Conservation (phyloP, 2,888 invertebrate genomes). For the Melipona bicolor region DNA sequence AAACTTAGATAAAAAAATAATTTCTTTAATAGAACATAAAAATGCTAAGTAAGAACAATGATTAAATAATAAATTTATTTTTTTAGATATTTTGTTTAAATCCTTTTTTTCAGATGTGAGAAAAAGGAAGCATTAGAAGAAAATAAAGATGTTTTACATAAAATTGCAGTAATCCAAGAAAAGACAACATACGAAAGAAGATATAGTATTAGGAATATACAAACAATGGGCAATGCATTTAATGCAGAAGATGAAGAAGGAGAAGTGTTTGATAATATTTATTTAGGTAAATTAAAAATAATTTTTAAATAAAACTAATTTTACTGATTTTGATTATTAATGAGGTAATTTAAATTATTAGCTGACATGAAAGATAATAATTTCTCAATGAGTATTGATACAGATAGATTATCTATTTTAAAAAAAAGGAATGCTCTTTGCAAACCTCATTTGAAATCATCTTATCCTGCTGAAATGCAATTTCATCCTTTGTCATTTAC, state of each 20-base stretch:
- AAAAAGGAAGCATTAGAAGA: slow-evolving; percentile 70
- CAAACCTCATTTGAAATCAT: slow-evolving; percentile 93
- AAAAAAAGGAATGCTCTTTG: slow-evolving; percentile 92
- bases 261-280: slow-evolving; percentile 93
- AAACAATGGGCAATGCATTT: slow-evolving; percentile 82
- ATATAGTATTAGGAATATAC: slow-evolving; percentile 79
- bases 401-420: slow-evolving; percentile 88
- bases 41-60: slow-evolving; percentile 69
- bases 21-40: slow-evolving; percentile 60
- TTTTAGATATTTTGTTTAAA: slow-evolving; percentile 15
- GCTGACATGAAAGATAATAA: slow-evolving; percentile 86
- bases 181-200: slow-evolving; percentile 76
- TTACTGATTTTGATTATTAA: slow-evolving; percentile 2
- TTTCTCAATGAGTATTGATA: slow-evolving; percentile 81
- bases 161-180: slow-evolving; percentile 64
- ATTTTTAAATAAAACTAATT: slow-evolving; percentile 16
- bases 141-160: slow-evolving; percentile 49
- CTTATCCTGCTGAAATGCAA: slow-evolving; percentile 93
- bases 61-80: neutral
- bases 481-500: slow-evolving; percentile 86
- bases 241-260: slow-evolving; percentile 92
- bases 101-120: slow-evolving; percentile 69
- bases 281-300: slow-evolving; percentile 84
- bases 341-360: slow-evolving; percentile 51
- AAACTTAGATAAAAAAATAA: slow-evolving; percentile 14